Base-by-base conservation (phyloP, 1,140 invertebrate genomes). In the Rhizoglyphus robini region DNA sequence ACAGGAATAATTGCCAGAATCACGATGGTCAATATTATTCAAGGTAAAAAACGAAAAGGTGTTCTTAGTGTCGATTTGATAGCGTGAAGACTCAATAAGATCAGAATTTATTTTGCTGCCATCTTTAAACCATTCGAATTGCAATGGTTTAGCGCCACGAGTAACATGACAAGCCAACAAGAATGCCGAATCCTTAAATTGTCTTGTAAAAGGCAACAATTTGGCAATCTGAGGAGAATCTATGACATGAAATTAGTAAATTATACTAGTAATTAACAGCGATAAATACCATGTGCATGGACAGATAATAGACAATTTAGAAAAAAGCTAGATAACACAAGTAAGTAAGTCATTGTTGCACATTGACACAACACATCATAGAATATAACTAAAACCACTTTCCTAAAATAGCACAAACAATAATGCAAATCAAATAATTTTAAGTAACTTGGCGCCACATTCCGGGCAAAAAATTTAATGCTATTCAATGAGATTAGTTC, bases 1-100 rank as follows among this genome's bases (percentile, higher is more conserved):
- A 49, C 63, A 64, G 8, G 63, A 49, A 57, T 64, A 64, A 38
- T 64, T 64, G 20, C n/a, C 63, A 1, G 4, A 1, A 57, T 64
- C 63, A 23, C 15, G 25, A 4, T 13, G 2, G 25, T 15, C 30
- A 31, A 64, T 31, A 25, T 48, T 64, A 32, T 15, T 30, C 15
- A 64, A 34, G 15, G 47, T 32, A 27, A 49, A 64, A 2, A 11
- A 8, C 1, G 63, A 64, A 54, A 48, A 64, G 2, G 11, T 30
- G 3, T 34, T 8, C 36, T 46, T 60, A 23, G 32, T 60, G 23
- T 60, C 58, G n/a, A 60, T 38, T 51, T 2, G 18, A 3, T 15
- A 46, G 2, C 8, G 41, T 5, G 27, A 2, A 2, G 27, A 32
- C 3, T 29, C 18, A 18, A 2, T n/a, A n/a, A n/a, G n/a, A n/a